Base-by-base conservation (phyloP, 2,797 vertebrate species). In the Mormyrops attenuatus region DNA sequence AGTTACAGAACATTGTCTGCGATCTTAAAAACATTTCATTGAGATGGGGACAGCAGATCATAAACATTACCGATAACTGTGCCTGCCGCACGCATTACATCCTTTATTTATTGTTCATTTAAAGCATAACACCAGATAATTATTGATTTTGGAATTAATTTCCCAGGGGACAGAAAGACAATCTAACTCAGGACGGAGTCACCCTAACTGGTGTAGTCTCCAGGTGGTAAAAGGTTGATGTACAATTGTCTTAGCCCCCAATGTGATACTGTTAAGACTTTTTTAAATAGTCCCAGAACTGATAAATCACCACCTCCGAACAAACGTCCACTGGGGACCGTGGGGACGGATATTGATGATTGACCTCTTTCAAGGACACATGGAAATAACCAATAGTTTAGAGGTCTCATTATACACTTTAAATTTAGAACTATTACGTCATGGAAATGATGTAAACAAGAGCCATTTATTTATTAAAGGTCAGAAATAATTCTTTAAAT, bases 71-170 rank as follows among this genome's bases (percentile, higher is more conserved):
- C 80, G 66, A 50, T 89, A 11, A 47, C 17, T 50, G 5, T 60
- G 26, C 85, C 60, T 47, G 17, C 41, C 20, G 44, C 26, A 85
- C 41, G n/a, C 57, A 50, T 89, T 89, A 69, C 30, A 26, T 30
- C 52, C 49, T 57, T 88, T 66, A 88, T 88, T 88, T 90, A 57
- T 86, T 69, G 69, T 17, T 73, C 85, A 53, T 90, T 77, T 80
- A 88, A 80, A 90, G 34, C 85, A 88, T 57, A 53, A 85, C 66
- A 66, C 84, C 49, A 82, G 49, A 87, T 73, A 90, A 90, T 88
- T 66, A 90, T 53, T 73, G 85, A 87, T 89, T 69, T 87, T 38
- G 85, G 47, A 86, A 60, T 87, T 86, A 87, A 86, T 89, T 89
- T 87, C 89, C 89, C 47, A 11, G 5, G 85, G 69, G 85, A 55